phyloP scores from a whole-genome alignment of 2,888 invertebrate genomes.

The Phragmatobia fuliginosa region DNA sequence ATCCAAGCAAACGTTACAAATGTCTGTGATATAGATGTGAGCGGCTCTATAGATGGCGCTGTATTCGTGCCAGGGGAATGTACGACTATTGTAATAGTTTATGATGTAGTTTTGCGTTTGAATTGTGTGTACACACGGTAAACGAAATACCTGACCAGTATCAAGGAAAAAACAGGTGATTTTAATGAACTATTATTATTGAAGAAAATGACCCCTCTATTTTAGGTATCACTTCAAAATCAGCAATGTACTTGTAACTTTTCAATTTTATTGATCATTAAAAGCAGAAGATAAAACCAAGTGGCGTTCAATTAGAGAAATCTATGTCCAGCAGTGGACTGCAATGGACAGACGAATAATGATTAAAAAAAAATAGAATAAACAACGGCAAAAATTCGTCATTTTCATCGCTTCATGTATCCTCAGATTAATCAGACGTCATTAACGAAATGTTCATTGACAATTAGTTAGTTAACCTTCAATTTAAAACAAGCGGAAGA shows the following conservation, averaged over 20 bases:
- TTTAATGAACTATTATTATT: not conserved
- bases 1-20: not conserved
- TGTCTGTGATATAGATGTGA: slow-evolving; percentile 4
- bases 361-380: too few species aligned
- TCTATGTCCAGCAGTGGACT: too few species aligned
- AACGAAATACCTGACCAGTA: not conserved
- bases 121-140: not conserved
- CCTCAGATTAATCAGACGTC: not conserved
- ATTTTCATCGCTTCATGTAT: too few species aligned
- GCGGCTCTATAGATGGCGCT: slow-evolving; percentile 3
- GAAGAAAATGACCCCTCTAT: too few species aligned
- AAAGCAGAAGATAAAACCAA: not conserved
- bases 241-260: too few species aligned
- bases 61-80: slow-evolving; percentile 9
- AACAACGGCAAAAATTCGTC: too few species aligned
- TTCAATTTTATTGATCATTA: too few species aligned
- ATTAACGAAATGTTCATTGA: not conserved
- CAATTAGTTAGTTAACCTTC: not conserved
- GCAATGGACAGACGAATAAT: too few species aligned
- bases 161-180: not conserved
- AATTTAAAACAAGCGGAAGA: not conserved
- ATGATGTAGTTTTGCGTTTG: slow-evolving; percentile 5
- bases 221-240: too few species aligned
- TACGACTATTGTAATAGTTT: slow-evolving; percentile 10
- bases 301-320: too few species aligned